phyloP scores from a whole-genome alignment of 2,797 vertebrate genomes.

The Microctenopoma stevenorrisi region DNA sequence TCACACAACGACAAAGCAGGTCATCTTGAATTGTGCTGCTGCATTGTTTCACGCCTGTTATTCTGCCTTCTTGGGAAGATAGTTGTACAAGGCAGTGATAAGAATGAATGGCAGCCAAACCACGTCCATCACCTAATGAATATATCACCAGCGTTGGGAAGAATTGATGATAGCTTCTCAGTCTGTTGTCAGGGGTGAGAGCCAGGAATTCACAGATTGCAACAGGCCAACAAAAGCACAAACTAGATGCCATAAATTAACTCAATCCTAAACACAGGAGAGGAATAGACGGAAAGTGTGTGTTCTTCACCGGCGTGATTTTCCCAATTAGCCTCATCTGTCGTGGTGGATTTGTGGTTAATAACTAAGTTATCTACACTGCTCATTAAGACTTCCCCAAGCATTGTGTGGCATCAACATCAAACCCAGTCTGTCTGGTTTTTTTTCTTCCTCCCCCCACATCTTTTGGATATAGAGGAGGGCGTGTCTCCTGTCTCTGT shows the following conservation, averaged over 20 bases:
- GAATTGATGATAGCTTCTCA: constrained; percentile 35
- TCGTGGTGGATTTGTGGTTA: constrained; percentile 43
- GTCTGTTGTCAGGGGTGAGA: constrained; percentile 25
- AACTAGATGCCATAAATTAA: constrained; percentile 31
- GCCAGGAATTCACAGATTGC: constrained; percentile 40
- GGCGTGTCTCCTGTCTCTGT: constrained; percentile 62
- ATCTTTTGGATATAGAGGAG: constrained; percentile 49
- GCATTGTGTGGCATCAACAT: constrained; percentile 61
- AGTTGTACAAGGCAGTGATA: constrained; percentile 16
- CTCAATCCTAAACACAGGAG: constrained; percentile 28
- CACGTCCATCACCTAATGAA: constrained; percentile 43
- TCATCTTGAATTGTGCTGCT: constrained; percentile 1
- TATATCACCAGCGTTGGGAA: constrained; percentile 27
- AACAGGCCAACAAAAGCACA: constrained; percentile 33
- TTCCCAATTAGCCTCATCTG: constrained; percentile 61
- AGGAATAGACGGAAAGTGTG: constrained; percentile 14
- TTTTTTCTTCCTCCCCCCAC: constrained; percentile 28
- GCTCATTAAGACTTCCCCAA: constrained; percentile 59
- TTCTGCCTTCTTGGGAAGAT: constrained; percentile 13
- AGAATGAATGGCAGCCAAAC: constrained; percentile 44
- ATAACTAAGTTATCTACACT: constrained; percentile 67
- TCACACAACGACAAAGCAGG: not conserved
- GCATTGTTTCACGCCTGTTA: constrained; percentile 7
- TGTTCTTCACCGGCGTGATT: constrained; percentile 45
- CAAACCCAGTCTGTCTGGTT: constrained; percentile 51